These are phyloP conservation scores for Pelosia muscerda DNA, from an alignment of 2,888 invertebrate species.

Conservation along the genomic window DNA sequence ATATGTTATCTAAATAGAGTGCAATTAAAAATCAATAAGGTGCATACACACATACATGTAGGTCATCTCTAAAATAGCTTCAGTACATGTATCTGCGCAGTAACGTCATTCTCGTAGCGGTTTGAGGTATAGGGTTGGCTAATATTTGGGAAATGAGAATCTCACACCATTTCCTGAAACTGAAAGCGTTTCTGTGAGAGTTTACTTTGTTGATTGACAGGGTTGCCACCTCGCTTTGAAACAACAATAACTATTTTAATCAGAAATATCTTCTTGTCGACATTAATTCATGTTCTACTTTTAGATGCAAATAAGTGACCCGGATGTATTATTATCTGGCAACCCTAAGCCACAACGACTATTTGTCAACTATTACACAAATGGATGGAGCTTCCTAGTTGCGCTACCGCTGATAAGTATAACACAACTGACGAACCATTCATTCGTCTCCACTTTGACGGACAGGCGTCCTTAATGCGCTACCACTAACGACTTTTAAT, in stretches of 20 bases:
- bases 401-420: conserved; percentile 41
- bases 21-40: conserved; percentile 52
- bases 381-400: conserved; percentile 38
- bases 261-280: not conserved
- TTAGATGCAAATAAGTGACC: conserved; percentile 11
- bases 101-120: conserved; percentile 29
- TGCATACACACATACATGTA: conserved; percentile 41
- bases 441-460: conserved; percentile 43
- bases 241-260: not conserved
- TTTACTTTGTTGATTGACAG: conserved; percentile 9
- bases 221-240: conserved; percentile 6
- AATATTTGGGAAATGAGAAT: conserved; percentile 4
- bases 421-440: conserved; percentile 27
- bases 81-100: conserved; percentile 44
- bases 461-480: conserved; percentile 47
- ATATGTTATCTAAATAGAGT: conserved; percentile 32
- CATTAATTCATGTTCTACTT: conserved; percentile 8
- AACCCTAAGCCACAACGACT: conserved; percentile 13
- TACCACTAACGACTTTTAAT: conserved; percentile 33
- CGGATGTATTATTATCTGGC: conserved; percentile 4
- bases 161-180: conserved; percentile 18
- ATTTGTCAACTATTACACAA: conserved; percentile 39
- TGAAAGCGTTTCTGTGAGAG: conserved; percentile 16
- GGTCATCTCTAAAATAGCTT: conserved; percentile 49
- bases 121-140: conserved; percentile 7